Evolutionary conservation across 2,113 vertebrate species (phyloP), one percentile per base, ranked within the genome.

Genomic region (Oncorhynchus tshawytscha): DNA sequence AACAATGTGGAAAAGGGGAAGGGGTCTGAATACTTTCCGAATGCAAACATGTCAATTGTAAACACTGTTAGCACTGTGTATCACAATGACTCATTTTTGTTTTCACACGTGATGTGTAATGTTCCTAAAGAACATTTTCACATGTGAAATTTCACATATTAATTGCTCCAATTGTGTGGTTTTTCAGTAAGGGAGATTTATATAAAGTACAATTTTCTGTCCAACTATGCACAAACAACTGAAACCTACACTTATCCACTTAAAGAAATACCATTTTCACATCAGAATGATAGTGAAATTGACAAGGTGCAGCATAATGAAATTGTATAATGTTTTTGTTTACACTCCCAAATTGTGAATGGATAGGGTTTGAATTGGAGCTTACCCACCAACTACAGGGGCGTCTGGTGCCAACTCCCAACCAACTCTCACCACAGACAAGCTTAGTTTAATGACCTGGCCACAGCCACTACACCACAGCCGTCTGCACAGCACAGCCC

Each of bases 401-500:
- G 71, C 48, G 29, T 27, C 34, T 59, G 25, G 62, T 73, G 74
- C 76, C 62, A 45, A 12, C 39, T 45, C 9, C 39, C 9, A 51
- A 39, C 24, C 70, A 67, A 84, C 75, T 71, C 77, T 82, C 62
- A 70, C 66, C 31, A 20, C 66, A 68, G 66, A 65, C 24, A 57
- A 64, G 24, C n/a, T 62, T 3, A 20, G 72, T 31, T 45, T 22
- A 68, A 68, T 9, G 16, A 20, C 31, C 29, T 9, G 6, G 80
- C 74, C 79, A 67, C 73, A 82, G 66, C 66, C 72, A 79, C 74
- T 79, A 72, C 11, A 16, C 15, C 15, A 51, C 78, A 81, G 78
- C 34, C 75, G 77, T 85, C 73, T 80, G 82, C 80, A 77, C 71
- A 11, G 6, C 54, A 20, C 73, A 72, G 60, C 67, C 81, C 82